A percentile compares a stretch with the other conserved stretches of the same genome.
These are phyloP conservation scores for Channa argus DNA, from an alignment of 2,113 vertebrate species.

Conservation along the genomic window DNA sequence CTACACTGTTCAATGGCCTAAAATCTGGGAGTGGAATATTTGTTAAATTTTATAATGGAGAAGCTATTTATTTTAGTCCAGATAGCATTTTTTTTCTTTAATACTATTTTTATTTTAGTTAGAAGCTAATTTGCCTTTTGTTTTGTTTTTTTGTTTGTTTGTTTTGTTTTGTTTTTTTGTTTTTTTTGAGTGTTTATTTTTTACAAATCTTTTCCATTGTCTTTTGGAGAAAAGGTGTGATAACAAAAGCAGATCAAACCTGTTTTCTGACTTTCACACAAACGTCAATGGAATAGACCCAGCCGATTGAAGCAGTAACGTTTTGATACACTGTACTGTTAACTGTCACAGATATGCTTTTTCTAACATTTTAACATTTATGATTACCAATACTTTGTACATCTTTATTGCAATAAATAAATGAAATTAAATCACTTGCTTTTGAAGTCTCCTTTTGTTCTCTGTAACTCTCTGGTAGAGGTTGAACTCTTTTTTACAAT, in stretches of 20 bases:
- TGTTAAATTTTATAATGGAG: slow-evolving; percentile 60
- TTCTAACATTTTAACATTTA: slow-evolving; percentile 94
- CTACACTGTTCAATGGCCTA: slow-evolving; percentile 57
- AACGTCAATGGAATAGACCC: slow-evolving; percentile 73
- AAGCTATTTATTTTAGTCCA: slow-evolving; percentile 81
- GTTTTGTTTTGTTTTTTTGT: slow-evolving; percentile 58
- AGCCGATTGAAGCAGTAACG: slow-evolving; percentile 86
- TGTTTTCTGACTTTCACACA: slow-evolving; percentile 53
- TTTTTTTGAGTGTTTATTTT: slow-evolving; percentile 58
- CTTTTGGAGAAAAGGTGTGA: slow-evolving; percentile 83
- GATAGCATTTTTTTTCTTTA: slow-evolving; percentile 39
- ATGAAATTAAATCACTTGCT: slow-evolving; percentile 64
- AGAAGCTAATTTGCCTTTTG: slow-evolving; percentile 77
- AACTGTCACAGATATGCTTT: slow-evolving; percentile 91
- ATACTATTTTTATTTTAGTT: slow-evolving; percentile 60
- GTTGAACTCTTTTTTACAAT: too few species aligned
- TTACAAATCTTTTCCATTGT: slow-evolving; percentile 83
- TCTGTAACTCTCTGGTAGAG: background rate
- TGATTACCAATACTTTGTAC: slow-evolving; percentile 96
- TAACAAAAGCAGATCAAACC: slow-evolving; percentile 75
- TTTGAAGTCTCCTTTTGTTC: slow-evolving; percentile 5
- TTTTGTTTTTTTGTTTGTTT: slow-evolving; percentile 24
- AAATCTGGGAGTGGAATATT: slow-evolving; percentile 69
- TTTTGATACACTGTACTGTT: slow-evolving; percentile 95
- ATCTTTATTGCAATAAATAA: slow-evolving; percentile 88